Conservation (phyloP, 1,140 invertebrate species). For the Prorops nasuta region DNA sequence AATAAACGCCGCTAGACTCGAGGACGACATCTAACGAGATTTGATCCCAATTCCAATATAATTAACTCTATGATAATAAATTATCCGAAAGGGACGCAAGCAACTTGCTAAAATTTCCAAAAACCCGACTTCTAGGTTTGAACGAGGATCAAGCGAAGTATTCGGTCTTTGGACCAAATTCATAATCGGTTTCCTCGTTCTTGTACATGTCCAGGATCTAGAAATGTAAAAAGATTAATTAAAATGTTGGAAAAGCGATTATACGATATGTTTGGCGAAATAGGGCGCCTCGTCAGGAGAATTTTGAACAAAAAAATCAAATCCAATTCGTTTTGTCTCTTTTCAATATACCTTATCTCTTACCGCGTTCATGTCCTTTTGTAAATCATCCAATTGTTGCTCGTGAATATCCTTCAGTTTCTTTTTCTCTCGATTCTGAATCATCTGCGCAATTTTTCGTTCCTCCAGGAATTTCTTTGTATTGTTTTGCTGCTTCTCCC, state of each 20-base stretch:
- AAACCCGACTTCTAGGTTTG: background rate
- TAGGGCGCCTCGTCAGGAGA: too few relatives aligned
- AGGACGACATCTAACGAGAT: conserved; percentile 37
- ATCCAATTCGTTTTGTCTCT: too few relatives aligned
- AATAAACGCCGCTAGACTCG: conserved; percentile 13
- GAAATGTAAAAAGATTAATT: too few relatives aligned
- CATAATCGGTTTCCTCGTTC: conserved; percentile 90
- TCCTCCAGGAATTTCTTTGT: conserved; percentile 99
- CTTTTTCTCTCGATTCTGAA: conserved; percentile 92
- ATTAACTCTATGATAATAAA: conserved; percentile 35
- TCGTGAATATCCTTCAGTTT: conserved; percentile 88
- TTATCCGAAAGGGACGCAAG: conserved; percentile 16
- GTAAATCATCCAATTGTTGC: conserved; percentile 87
- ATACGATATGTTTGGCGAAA: too few relatives aligned
- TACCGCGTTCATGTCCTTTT: conserved; percentile 89
- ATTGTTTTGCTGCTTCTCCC: conserved; percentile 98
- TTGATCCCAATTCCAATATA: conserved; percentile 56
- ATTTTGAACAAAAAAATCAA: too few relatives aligned
- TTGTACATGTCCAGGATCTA: conserved; percentile 94
- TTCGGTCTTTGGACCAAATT: conserved; percentile 84
- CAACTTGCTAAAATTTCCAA: background rate
- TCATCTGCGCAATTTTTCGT: conserved; percentile 81
- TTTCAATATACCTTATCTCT: conserved; percentile 37
- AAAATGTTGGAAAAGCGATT: too few relatives aligned
- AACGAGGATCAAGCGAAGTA: conserved; percentile 67